A percentile compares a stretch with the other conserved stretches of the same genome.
phyloP scores from a whole-genome alignment of 2,888 invertebrate species.

The Sinhomidia bicolor region DNA sequence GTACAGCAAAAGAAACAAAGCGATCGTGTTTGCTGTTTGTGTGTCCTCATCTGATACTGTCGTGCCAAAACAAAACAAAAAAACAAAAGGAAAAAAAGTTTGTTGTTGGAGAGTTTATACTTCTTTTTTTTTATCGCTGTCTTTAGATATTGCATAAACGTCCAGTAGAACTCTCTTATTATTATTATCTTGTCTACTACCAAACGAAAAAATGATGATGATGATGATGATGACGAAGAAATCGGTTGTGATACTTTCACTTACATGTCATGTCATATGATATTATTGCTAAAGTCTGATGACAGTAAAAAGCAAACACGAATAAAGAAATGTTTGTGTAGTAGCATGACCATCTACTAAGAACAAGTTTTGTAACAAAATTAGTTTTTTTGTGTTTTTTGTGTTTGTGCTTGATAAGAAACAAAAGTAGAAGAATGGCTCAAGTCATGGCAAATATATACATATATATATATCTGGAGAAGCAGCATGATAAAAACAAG shows the following conservation, averaged over 20 bases:
- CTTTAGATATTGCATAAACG: neutral
- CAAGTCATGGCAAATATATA: neutral
- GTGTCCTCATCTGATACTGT: neutral
- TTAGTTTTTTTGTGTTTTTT: conserved; percentile 23
- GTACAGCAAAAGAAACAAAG: neutral
- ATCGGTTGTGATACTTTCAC: neutral
- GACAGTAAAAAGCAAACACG: conserved; percentile 22
- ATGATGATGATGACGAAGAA: conserved; percentile 18
- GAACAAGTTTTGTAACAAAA: neutral
- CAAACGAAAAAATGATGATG: too few relatives aligned
- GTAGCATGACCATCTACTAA: neutral
- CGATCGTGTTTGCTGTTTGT: neutral
- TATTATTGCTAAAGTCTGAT: conserved; percentile 11
- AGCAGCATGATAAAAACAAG: conserved; percentile 14
- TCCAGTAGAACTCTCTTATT: neutral
- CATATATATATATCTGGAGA: too few relatives aligned
- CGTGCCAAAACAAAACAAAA: conserved; percentile 30
- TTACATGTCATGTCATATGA: neutral
- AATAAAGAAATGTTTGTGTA: conserved; percentile 3
- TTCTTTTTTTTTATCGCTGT: neutral
- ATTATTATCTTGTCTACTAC: too few relatives aligned
- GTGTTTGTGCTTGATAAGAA: neutral
- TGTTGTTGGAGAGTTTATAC: neutral
- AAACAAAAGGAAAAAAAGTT: neutral
- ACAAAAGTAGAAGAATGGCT: neutral